These are phyloP conservation scores for Antigone vipio DNA, from an alignment of 2,113 vertebrate genomes.

Conservation along the genomic window DNA sequence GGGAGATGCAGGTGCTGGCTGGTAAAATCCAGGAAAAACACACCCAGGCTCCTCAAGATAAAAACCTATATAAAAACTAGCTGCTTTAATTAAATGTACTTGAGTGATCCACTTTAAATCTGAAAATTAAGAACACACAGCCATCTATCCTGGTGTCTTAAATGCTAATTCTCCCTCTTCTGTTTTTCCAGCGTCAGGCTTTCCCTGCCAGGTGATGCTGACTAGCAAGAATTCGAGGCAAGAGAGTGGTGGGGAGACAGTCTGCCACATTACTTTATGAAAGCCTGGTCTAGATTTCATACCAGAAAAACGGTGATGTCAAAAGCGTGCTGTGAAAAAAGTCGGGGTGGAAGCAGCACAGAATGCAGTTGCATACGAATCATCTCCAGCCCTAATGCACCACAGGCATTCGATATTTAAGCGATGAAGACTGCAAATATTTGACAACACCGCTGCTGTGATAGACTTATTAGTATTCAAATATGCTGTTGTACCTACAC, in stretches of 20 bases:
- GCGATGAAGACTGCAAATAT: background rate
- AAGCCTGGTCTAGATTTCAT: background rate
- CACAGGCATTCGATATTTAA: background rate
- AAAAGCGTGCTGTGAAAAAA: background rate
- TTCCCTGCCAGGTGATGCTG: background rate
- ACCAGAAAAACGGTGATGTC: background rate
- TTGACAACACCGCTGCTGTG: background rate
- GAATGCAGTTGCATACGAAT: accelerated
- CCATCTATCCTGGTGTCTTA: background rate
- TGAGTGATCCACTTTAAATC: background rate
- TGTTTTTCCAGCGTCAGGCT: background rate
- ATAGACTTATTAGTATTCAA: background rate
- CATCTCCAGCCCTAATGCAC: background rate
- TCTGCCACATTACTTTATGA: background rate
- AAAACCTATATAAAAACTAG: background rate
- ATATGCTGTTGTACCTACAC: background rate
- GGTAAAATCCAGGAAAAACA: background rate
- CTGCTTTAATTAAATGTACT: background rate
- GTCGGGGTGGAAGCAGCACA: background rate
- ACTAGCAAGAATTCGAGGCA: background rate
- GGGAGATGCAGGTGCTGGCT: background rate
- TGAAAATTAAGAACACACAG: background rate
- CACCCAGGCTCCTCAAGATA: background rate
- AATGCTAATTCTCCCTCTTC: background rate
- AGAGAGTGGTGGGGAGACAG: no score